Percentiles rank a stretch among this genome's conserved stretches.
Evolutionary conservation across 2,888 invertebrate species (phyloP).

Genomic region (Zygothrica quintamaculata): DNA sequence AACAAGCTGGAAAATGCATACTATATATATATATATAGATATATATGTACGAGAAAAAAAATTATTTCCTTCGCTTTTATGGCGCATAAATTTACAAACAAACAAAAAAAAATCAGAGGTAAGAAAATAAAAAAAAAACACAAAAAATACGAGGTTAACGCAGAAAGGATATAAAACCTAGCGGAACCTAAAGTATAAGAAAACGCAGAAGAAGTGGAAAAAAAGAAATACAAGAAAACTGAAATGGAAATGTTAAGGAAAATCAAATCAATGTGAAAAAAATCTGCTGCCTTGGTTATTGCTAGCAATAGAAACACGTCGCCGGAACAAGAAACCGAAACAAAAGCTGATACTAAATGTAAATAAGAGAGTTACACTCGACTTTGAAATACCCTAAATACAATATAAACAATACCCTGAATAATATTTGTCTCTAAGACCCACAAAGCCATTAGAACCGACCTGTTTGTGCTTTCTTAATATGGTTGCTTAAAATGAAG

Average conservation of each 20-base stretch:
- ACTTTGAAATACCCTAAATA: too few relatives aligned
- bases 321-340: slow-evolving; percentile 33
- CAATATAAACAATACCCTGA: slow-evolving; percentile 1
- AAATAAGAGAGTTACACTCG: neutral
- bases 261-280: slow-evolving; percentile 73
- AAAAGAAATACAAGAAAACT: slow-evolving; percentile 9
- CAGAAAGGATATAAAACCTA: slow-evolving; percentile 61
- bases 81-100: slow-evolving; percentile 69
- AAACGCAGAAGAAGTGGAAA: too few relatives aligned
- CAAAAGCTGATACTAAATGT: slow-evolving; percentile 12
- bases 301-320: slow-evolving; percentile 66
- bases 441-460: too few relatives aligned
- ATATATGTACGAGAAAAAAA: slow-evolving; percentile 24
- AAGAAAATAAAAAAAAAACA: slow-evolving; percentile 57
- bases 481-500: too few relatives aligned
- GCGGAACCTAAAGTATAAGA: slow-evolving; percentile 42
- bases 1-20: slow-evolving; percentile 42
- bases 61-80: slow-evolving; percentile 65
- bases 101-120: slow-evolving; percentile 60
- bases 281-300: slow-evolving; percentile 70
- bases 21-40: neutral
- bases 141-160: slow-evolving; percentile 49
- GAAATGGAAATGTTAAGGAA: slow-evolving; percentile 42
- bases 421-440: too few relatives aligned
- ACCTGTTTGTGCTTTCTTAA: too few relatives aligned